Percentiles rank a stretch among this genome's conserved stretches.
phyloP scores from a whole-genome alignment of 1,140 invertebrate genomes.

The Drosophila seguyi region DNA sequence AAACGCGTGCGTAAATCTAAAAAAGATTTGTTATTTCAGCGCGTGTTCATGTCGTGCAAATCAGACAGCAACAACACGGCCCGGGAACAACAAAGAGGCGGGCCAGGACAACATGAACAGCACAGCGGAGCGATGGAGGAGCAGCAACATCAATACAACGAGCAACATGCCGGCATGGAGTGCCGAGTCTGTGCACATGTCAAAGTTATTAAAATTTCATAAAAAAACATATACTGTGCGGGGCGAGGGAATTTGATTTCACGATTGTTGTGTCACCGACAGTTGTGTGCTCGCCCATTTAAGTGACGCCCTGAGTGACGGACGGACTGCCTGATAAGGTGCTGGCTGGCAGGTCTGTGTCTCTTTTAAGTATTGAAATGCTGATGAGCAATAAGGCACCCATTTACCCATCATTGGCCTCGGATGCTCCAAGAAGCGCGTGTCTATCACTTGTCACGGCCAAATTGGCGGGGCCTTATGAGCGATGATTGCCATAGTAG shows the following conservation, averaged over 20 bases:
- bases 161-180: slow-evolving; percentile 50
- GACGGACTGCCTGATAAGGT: slow-evolving; percentile 58
- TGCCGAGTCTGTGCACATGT: slow-evolving; percentile 47
- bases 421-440: slow-evolving; percentile 47
- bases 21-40: slow-evolving; percentile 78
- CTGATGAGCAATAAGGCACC: slow-evolving; percentile 50
- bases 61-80: slow-evolving; percentile 43
- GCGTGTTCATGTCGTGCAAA: slow-evolving; percentile 61
- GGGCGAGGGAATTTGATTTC: slow-evolving; percentile 65
- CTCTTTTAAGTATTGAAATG: slow-evolving; percentile 70
- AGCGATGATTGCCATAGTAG: slow-evolving; percentile 69
- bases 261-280: slow-evolving; percentile 62
- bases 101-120: slow-evolving; percentile 38
- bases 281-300: slow-evolving; percentile 42
- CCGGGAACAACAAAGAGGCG: slow-evolving; percentile 38
- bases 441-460: slow-evolving; percentile 77
- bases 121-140: background rate
- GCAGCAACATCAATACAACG: slow-evolving; percentile 25
- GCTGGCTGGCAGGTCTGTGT: slow-evolving; percentile 34
- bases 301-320: slow-evolving; percentile 51
- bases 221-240: slow-evolving; percentile 52
- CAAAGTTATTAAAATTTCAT: slow-evolving; percentile 82
- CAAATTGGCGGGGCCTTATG: slow-evolving; percentile 75
- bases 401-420: slow-evolving; percentile 44
- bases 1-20: slow-evolving; percentile 79